Evolutionary conservation across 2,888 invertebrate species (phyloP).

Genomic region (Lycaena phlaeas): DNA sequence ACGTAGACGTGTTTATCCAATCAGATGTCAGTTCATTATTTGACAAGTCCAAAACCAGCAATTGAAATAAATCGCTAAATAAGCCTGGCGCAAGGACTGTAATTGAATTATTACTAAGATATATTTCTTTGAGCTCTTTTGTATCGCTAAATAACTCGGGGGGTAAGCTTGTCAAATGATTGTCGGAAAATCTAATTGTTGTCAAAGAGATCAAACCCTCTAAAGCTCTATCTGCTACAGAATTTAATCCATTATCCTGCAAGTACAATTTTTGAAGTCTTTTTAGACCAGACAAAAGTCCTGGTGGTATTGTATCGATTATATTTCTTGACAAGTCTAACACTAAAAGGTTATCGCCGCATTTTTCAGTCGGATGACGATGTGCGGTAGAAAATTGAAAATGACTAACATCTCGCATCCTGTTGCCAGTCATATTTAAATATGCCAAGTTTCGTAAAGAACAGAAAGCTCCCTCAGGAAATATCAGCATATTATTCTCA

Average conservation of each 20-base stretch:
- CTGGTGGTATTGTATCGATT: constrained; percentile 81
- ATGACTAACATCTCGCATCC: constrained; percentile 81
- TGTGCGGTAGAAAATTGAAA: constrained; percentile 78
- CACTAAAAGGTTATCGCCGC: constrained; percentile 78
- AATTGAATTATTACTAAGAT: constrained; percentile 86
- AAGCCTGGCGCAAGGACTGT: constrained; percentile 86
- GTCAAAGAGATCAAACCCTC: constrained; percentile 82
- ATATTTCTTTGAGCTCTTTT: constrained; percentile 83
- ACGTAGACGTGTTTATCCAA: constrained; percentile 87
- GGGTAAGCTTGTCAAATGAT: constrained; percentile 84
- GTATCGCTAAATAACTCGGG: constrained; percentile 87
- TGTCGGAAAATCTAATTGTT: constrained; percentile 84
- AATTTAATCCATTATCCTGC: constrained; percentile 82
- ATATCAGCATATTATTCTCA: constrained; percentile 85
- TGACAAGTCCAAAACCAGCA: constrained; percentile 83
- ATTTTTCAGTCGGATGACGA: constrained; percentile 75
- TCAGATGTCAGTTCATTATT: constrained; percentile 86
- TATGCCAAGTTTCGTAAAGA: constrained; percentile 81
- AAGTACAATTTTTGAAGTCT: constrained; percentile 82
- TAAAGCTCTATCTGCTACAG: constrained; percentile 84
- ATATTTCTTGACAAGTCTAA: constrained; percentile 85
- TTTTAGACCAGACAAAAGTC: constrained; percentile 79
- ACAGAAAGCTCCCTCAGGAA: constrained; percentile 84
- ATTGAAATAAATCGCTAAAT: constrained; percentile 82
- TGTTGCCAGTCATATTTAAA: constrained; percentile 85